Conservation (phyloP, 2,113 vertebrate species). For the Hiodon alosoides region DNA sequence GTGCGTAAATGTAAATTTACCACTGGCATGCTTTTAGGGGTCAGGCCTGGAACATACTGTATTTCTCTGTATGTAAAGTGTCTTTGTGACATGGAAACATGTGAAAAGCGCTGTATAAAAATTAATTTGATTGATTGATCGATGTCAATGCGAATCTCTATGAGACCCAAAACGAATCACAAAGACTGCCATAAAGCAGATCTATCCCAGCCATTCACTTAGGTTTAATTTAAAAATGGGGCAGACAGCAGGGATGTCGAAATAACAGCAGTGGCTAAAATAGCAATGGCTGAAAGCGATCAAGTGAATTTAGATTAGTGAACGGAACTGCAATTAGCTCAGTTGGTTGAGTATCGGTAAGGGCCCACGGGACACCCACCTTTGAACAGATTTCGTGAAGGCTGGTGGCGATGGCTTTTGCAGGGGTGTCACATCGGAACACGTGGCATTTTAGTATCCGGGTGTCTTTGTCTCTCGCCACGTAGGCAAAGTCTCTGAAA, state of each 20-base stretch:
- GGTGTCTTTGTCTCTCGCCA: slow-evolving; percentile 77
- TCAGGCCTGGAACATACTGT: too few species aligned
- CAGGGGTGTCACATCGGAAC: slow-evolving; percentile 80
- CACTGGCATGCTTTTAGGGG: too few species aligned
- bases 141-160: too few species aligned
- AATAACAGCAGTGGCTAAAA: too few species aligned
- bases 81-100: too few species aligned
- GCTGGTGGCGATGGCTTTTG: slow-evolving; percentile 81
- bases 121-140: too few species aligned
- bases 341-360: background rate
- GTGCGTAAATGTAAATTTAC: too few species aligned
- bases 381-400: slow-evolving; percentile 80
- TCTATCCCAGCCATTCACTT: background rate
- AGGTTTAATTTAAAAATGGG: background rate
- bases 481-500: slow-evolving; percentile 74
- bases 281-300: background rate
- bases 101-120: too few species aligned
- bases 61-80: too few species aligned
- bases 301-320: background rate
- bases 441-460: slow-evolving; percentile 81
- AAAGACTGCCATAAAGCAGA: background rate
- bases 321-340: background rate
- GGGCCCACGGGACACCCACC: slow-evolving; percentile 44
- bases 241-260: background rate
- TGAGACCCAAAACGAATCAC: too few species aligned